These are phyloP conservation scores for Xenotilapia flavipinnis DNA, from an alignment of 2,113 vertebrate species.

Conservation along the genomic window DNA sequence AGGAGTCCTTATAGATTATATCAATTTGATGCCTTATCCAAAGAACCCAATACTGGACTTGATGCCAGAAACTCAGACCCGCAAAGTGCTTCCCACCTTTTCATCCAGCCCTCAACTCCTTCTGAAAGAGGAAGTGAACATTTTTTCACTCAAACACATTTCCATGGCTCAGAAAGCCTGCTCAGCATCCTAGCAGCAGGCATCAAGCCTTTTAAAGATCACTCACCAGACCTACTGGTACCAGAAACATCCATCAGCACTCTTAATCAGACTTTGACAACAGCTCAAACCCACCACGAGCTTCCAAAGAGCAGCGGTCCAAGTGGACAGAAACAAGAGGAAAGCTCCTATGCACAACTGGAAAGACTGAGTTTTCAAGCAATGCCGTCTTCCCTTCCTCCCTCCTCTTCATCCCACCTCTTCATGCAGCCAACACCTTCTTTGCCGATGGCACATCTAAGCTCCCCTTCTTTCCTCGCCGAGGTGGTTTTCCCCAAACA, in stretches of 20 bases:
- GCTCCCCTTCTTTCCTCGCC: not conserved
- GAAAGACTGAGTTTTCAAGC: not conserved
- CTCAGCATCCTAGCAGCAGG: not conserved
- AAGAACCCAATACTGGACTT: not conserved
- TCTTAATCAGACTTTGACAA: not conserved
- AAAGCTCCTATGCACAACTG: not conserved
- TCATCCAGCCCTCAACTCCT: not conserved
- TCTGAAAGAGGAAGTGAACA: not conserved
- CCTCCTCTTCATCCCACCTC: not conserved
- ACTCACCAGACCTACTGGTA: not conserved
- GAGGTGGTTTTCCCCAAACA: not conserved
- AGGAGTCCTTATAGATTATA: constrained; percentile 22
- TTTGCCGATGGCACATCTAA: not conserved
- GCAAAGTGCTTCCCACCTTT: not conserved
- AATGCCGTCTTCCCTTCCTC: not conserved
- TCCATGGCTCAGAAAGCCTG: not conserved
- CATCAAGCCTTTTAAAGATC: not conserved
- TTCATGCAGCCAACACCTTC: not conserved
- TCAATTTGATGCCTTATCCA: constrained; percentile 42
- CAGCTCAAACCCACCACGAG: not conserved
- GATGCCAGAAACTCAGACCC: not conserved
- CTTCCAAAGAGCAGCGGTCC: not conserved
- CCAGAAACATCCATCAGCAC: not conserved
- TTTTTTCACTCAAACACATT: not conserved
- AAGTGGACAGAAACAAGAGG: not conserved